These are phyloP conservation scores for Cyanoderma ruficeps DNA, from an alignment of 2,113 vertebrate genomes.

Conservation along the genomic window DNA sequence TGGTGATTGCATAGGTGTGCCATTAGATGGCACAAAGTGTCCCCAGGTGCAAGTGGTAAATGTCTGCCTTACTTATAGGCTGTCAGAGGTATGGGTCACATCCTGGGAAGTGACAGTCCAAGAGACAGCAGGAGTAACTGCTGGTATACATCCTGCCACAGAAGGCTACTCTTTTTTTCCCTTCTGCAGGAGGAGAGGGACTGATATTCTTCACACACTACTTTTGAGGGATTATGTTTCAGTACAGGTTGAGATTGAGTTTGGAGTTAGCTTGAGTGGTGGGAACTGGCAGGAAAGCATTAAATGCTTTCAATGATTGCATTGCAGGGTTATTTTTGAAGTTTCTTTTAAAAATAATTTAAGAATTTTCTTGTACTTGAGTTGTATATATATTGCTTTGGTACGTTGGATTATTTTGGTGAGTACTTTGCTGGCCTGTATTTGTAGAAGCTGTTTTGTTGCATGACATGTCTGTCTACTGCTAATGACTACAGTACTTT, in stretches of 20 bases:
- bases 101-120: neutral
- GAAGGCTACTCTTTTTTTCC: neutral
- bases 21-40: neutral
- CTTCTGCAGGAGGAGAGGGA: neutral
- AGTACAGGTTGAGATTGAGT: neutral
- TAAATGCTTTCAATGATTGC: neutral
- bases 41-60: neutral
- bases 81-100: neutral
- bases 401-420: neutral
- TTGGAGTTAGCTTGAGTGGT: neutral
- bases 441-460: neutral
- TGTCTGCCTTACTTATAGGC: neutral
- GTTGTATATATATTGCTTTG: neutral
- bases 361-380: neutral
- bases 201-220: neutral
- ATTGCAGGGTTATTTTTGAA: neutral
- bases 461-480: neutral
- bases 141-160: neutral
- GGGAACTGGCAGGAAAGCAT: neutral
- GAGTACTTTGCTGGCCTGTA: neutral
- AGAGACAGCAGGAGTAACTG: neutral
- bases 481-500: neutral
- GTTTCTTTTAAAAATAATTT: neutral
- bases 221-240: neutral
- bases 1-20: neutral